Evolutionary conservation across 2,888 invertebrate species (phyloP), one percentile per base, ranked within the genome.

Genomic region (Mylabris sibirica): DNA sequence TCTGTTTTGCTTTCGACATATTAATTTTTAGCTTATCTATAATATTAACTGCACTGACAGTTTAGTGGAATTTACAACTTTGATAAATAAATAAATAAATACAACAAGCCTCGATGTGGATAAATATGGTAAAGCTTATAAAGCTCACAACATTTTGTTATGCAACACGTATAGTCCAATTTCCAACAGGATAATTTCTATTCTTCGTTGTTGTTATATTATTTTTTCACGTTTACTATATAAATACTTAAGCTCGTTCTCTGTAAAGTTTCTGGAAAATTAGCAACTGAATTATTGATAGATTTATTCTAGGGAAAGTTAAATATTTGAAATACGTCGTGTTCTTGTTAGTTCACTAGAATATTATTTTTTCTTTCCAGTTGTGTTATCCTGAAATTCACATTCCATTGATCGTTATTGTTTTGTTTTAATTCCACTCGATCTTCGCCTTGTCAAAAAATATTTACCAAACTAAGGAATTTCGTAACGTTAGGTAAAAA

Each of bases 1-100:
- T 65, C 65, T 70, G 63, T 63, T 67, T 70, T 70, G 70, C 60
- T 70, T 65, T 65, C 62, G 69, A 69, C 69, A 41, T 66, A 49
- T 60, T 65, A 63, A 68, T 60, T 69, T 53, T 53, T 53, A 53
- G 6, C 17, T 5, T 30, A 63, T 65, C 65, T 68, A 61, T 64
- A 20, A 20, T 49, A 49, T 49, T 49, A 20, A 49, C 20, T 20
- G 9, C 20, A 11, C 20, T 49, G 11, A 20, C 11, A 44, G 5
- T 44, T 44, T 44, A n/a, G 4, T n/a, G 17, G n/a, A 41, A 41
- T 14, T 41, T 41, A 14, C 41, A 41, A 44, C 0, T n/a, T 17
- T 44, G 44, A 44, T n/a, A 44, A n/a, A 44, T 17, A 44, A n/a
- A 30, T 30, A 44, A 44, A 44, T 12, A 38, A 38, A 38, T 12